These are phyloP conservation scores for Troides oblongomaculatus DNA, from an alignment of 2,888 invertebrate genomes.

Conservation along the genomic window DNA sequence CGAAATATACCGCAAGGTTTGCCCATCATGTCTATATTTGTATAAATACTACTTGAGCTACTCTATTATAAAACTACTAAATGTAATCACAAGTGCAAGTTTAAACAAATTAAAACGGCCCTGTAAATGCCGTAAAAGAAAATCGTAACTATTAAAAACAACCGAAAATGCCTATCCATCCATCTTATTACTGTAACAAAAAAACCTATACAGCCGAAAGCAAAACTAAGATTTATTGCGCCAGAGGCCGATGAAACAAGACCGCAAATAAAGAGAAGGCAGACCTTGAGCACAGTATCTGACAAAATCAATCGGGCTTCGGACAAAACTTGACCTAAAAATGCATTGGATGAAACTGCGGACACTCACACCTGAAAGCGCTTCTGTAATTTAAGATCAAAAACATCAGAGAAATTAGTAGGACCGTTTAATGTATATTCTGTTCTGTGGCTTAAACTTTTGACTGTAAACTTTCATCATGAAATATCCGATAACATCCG, in stretches of 20 bases:
- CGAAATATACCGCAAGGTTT: slow-evolving; percentile 65
- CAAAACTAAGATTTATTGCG: slow-evolving; percentile 72
- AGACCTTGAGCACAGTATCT: slow-evolving; percentile 77
- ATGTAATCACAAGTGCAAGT: neutral
- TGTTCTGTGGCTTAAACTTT: no score
- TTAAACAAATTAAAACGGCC: slow-evolving; percentile 34
- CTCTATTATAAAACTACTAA: slow-evolving; percentile 1
- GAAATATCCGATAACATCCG: no score
- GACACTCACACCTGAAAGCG: slow-evolving; percentile 26
- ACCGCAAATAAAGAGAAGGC: slow-evolving; percentile 79
- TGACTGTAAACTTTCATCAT: no score
- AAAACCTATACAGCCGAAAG: slow-evolving; percentile 71
- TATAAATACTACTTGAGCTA: slow-evolving; percentile 3
- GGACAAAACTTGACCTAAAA: slow-evolving; percentile 77
- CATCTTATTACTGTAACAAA: slow-evolving; percentile 72
- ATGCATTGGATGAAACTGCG: slow-evolving; percentile 62
- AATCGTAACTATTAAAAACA: slow-evolving; percentile 54
- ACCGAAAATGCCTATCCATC: slow-evolving; percentile 68
- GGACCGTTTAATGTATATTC: no score
- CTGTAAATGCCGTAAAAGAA: slow-evolving; percentile 56
- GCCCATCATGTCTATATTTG: slow-evolving; percentile 34
- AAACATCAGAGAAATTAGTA: no score
- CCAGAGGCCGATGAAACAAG: slow-evolving; percentile 76
- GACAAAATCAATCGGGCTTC: slow-evolving; percentile 78
- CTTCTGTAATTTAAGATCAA: neutral